phyloP scores from a whole-genome alignment of 2,113 vertebrate genomes.

The Echinops telfairi region DNA sequence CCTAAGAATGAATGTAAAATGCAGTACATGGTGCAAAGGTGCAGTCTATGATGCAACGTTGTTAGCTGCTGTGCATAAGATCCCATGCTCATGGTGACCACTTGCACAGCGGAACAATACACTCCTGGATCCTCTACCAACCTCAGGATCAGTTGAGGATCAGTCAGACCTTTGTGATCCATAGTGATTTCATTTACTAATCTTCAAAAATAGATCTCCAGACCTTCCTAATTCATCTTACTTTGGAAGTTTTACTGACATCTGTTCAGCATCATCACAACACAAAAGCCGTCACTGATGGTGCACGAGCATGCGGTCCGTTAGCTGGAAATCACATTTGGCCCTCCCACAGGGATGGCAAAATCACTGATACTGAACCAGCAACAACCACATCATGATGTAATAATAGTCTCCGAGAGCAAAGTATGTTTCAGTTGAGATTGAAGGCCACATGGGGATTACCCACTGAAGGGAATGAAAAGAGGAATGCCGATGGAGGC shows the following conservation, averaged over 20 bases:
- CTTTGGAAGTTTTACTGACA: neutral
- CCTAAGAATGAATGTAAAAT: neutral
- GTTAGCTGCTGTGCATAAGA: too few relatives aligned
- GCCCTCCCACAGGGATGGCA: neutral
- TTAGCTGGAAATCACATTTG: neutral
- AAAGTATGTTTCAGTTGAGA: neutral
- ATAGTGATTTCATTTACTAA: neutral
- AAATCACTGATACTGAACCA: neutral
- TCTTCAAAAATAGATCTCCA: neutral
- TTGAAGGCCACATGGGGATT: neutral
- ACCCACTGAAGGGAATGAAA: neutral
- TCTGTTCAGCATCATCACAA: neutral
- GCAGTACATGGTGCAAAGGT: neutral
- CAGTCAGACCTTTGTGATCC: neutral
- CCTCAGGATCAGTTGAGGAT: neutral
- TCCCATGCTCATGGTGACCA: neutral
- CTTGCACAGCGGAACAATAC: neutral
- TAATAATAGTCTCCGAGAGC: neutral
- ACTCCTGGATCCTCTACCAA: neutral
- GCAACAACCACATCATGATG: neutral
- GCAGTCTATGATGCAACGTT: neutral
- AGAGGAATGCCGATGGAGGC: neutral
- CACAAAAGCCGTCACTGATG: neutral
- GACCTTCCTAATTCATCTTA: neutral
- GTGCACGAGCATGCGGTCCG: neutral